A percentile compares a stretch with the other conserved stretches of the same genome.
phyloP scores from a whole-genome alignment of 2,888 invertebrate genomes.

The Drosophila nr. medialis region DNA sequence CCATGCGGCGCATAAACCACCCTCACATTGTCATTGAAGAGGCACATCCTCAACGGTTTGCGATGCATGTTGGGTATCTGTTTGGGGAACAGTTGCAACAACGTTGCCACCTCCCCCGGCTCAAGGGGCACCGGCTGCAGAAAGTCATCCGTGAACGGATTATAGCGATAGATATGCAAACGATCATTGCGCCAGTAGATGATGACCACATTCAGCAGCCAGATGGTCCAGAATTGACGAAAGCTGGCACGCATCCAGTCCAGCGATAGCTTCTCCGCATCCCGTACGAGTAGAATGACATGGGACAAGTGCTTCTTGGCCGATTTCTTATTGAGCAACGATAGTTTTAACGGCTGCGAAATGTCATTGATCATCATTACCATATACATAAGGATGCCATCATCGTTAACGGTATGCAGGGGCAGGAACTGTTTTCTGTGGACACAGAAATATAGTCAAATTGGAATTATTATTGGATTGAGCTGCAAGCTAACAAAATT shows the following conservation, averaged over 20 bases:
- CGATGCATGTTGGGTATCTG: slow-evolving; percentile 80
- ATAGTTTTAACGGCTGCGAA: slow-evolving; percentile 73
- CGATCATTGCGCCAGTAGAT: slow-evolving; percentile 74
- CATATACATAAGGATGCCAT: slow-evolving; percentile 81
- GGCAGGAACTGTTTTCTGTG: slow-evolving; percentile 68
- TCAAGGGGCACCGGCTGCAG: slow-evolving; percentile 73
- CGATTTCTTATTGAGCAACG: slow-evolving; percentile 79
- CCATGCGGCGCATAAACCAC: slow-evolving; percentile 71
- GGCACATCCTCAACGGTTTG: slow-evolving; percentile 77
- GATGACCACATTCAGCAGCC: slow-evolving; percentile 85
- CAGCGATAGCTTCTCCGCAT: slow-evolving; percentile 58
- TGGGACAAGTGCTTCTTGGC: slow-evolving; percentile 81
- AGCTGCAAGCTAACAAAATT: not conserved
- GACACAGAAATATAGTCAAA: not conserved
- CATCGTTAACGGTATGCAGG: slow-evolving; percentile 71
- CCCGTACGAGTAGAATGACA: slow-evolving; percentile 77
- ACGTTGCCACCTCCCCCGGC: slow-evolving; percentile 23
- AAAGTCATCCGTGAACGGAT: slow-evolving; percentile 85
- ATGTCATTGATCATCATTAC: slow-evolving; percentile 79
- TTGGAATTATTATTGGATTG: not conserved
- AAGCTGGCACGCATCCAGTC: slow-evolving; percentile 85
- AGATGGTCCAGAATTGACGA: slow-evolving; percentile 85
- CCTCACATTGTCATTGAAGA: slow-evolving; percentile 84
- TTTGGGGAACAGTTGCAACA: slow-evolving; percentile 77
- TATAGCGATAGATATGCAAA: slow-evolving; percentile 86